Evolutionary conservation across 1,140 invertebrate genomes (phyloP), one percentile per base, ranked within the genome.

Genomic region (Drosophila baimaii): DNA sequence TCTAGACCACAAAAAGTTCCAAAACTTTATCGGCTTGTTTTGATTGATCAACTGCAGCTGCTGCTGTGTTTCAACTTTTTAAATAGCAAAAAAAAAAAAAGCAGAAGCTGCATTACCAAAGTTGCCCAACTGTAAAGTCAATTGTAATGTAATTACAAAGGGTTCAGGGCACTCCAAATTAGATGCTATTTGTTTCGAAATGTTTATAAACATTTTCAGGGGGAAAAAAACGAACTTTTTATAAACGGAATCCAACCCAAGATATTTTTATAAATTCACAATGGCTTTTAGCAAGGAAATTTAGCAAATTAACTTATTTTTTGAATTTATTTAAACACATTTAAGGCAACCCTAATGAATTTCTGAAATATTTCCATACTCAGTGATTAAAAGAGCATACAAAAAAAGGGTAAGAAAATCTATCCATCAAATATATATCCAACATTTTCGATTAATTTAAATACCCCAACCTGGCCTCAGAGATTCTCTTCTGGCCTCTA

Each of bases 1-100:
- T 44, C 57, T 44, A 65, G 56, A 62, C 56, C 63, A n/a, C 63
- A 62, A 21, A 65, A 44, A 65, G 57, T 62, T 31, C 2, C 23
- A 25, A 33, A 62, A 44, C 56, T 65, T 65, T 65, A 27, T 43
- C 39, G 21, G 57, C 63, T 63, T 35, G 35, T 46, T 65, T 65
- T 65, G 59, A 65, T 65, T 65, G 63, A 65, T 23, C 21, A 31
- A 61, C 35, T 43, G 54, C 54, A 41, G 23, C 51, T 43, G 54
- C 54, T 27, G 23, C 51, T 52, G 51, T 52, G 51, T 33, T 15
- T 35, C 4, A 52, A 52, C 51, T 52, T 52, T 52, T 52, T 52
- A 52, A 52, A 35, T 15, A 35, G 15, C 1, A 35, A 37, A n/a
- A 17, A 17, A n/a, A 7, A 17, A 6, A 8, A 19, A 33, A 21